These are phyloP conservation scores for Emys orbicularis DNA, from an alignment of 2,797 vertebrate genomes.

Conservation along the genomic window DNA sequence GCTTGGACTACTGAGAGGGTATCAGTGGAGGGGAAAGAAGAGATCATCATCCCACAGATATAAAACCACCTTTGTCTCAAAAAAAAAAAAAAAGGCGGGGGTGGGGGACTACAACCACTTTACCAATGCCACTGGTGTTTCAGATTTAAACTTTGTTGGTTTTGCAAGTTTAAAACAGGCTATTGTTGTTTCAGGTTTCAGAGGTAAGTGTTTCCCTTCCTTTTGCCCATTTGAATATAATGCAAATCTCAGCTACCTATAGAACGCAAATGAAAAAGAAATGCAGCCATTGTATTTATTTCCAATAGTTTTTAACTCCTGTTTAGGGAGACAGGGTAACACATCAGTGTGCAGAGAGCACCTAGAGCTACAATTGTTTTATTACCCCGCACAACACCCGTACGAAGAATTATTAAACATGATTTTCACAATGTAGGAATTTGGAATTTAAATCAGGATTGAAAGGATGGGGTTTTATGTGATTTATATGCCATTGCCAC, in stretches of 20 bases:
- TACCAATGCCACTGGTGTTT: background rate
- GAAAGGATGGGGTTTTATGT: constrained; percentile 40
- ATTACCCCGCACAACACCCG: constrained; percentile 44
- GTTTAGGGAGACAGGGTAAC: constrained; percentile 48
- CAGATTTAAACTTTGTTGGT: background rate
- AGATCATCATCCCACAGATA: background rate
- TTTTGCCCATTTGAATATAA: constrained; percentile 4
- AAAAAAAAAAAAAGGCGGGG: background rate
- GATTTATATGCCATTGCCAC: constrained; percentile 43
- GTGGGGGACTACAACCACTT: background rate
- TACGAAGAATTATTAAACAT: constrained; percentile 72
- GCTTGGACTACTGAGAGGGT: background rate
- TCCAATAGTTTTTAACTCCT: constrained; percentile 47
- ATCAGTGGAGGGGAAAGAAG: background rate
- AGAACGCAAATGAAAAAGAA: background rate
- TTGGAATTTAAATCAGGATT: constrained; percentile 67
- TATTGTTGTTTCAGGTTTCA: background rate
- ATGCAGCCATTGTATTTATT: constrained; percentile 40
- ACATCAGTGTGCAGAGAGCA: constrained; percentile 15
- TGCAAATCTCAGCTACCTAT: background rate
- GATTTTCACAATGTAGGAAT: constrained; percentile 65
- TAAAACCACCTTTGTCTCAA: background rate
- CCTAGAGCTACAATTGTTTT: constrained; percentile 47
- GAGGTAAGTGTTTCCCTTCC: background rate
- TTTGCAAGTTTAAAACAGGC: background rate